A percentile compares a stretch with the other conserved stretches of the same genome.
phyloP scores from a whole-genome alignment of 35 echinoderm and acorn worm species.

The Patiria miniata region DNA sequence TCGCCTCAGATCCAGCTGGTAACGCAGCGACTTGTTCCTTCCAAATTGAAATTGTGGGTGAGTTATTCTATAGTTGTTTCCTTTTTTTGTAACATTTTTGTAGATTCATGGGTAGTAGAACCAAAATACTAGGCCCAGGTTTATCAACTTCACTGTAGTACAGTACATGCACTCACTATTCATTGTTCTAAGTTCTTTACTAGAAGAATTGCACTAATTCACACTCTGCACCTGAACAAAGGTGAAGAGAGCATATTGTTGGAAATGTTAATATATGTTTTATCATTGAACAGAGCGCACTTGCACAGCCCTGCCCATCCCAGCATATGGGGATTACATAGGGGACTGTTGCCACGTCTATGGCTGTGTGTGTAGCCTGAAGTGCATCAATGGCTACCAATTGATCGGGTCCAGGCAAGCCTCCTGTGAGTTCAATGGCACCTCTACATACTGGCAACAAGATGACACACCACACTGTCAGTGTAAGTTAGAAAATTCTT shows the following conservation, averaged over 20 bases:
- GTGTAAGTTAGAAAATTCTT: conserved; percentile 4
- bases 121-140: too few species aligned
- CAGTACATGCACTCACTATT: too few species aligned
- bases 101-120: too few species aligned
- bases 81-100: background rate
- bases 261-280: too few species aligned
- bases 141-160: too few species aligned
- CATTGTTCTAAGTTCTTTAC: too few species aligned
- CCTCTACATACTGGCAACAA: conserved; percentile 25
- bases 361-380: conserved; percentile 45
- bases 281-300: conserved; percentile 16
- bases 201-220: too few species aligned
- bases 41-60: conserved; percentile 11
- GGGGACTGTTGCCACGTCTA: conserved; percentile 17
- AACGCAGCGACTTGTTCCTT: conserved; percentile 32
- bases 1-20: conserved; percentile 22
- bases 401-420: conserved; percentile 31
- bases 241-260: too few species aligned
- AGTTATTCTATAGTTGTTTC: background rate
- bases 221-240: too few species aligned
- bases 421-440: conserved; percentile 42
- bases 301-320: background rate
- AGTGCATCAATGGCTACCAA: conserved; percentile 24
- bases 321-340: conserved; percentile 13
- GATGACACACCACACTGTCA: conserved; percentile 33